phyloP scores from a whole-genome alignment of 2,888 invertebrate genomes.

The Apotomis betuletana region DNA sequence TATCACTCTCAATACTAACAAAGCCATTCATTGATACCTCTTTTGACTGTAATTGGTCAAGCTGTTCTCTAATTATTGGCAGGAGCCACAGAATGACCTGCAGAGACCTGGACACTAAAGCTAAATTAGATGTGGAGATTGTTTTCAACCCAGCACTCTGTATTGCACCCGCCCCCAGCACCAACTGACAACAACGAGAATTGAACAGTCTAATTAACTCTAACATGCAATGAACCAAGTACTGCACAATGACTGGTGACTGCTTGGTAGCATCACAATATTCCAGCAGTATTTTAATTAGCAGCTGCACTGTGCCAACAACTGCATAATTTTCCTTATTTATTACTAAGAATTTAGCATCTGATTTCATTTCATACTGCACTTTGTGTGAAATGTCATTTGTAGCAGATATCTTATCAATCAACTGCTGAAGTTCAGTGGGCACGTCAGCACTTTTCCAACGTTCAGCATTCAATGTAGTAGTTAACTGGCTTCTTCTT shows the following conservation, averaged over 20 bases:
- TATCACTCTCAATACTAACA: conserved; percentile 89
- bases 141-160: conserved; percentile 96
- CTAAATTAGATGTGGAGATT: conserved; percentile 97
- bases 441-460: conserved; percentile 98
- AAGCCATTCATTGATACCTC: conserved; percentile 81
- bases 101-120: conserved; percentile 91
- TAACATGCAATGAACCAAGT: conserved; percentile 92
- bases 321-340: conserved; percentile 89
- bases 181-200: conserved; percentile 95
- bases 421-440: conserved; percentile 92
- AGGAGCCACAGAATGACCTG: conserved; percentile 92
- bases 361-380: conserved; percentile 70
- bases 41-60: conserved; percentile 84
- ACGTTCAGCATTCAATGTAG: conserved; percentile 93
- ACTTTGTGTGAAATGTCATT: conserved; percentile 74
- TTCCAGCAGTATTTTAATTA: conserved; percentile 95
- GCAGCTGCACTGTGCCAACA: conserved; percentile 91
- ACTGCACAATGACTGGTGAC: conserved; percentile 90
- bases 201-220: conserved; percentile 95
- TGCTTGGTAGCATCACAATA: conserved; percentile 93
- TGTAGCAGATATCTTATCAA: conserved; percentile 86
- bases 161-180: conserved; percentile 98
- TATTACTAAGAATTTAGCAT: conserved; percentile 84
- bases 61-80: conserved; percentile 87
- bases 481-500: conserved; percentile 91